These are phyloP conservation scores for Acrossocheilus fasciatus DNA, from an alignment of 2,797 vertebrate genomes.

Conservation along the genomic window DNA sequence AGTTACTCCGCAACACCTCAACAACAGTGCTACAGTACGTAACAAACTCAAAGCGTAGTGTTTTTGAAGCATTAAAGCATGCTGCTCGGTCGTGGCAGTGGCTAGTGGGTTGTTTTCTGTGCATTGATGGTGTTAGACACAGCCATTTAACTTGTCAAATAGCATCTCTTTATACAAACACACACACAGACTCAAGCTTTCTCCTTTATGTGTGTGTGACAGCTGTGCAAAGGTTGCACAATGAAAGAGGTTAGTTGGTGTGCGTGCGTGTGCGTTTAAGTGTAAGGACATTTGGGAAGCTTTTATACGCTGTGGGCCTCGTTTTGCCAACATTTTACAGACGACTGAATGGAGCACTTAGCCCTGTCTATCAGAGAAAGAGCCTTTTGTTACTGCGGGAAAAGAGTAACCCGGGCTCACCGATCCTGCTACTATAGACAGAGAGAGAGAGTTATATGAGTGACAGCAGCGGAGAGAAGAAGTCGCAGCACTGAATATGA, in stretches of 20 bases:
- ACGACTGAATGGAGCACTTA: conserved; percentile 79
- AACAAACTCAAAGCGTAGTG: not conserved
- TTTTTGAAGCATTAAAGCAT: not conserved
- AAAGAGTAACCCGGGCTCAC: conserved; percentile 81
- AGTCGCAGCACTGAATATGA: not conserved
- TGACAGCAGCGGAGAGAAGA: conserved; percentile 16
- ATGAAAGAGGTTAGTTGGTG: conserved; percentile 33
- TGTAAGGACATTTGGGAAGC: conserved; percentile 36
- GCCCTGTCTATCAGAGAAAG: conserved; percentile 70
- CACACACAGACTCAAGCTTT: conserved; percentile 48
- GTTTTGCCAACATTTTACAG: conserved; percentile 78
- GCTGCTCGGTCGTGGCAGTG: not conserved
- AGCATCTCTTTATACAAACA: conserved; percentile 44
- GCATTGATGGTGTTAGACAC: conserved; percentile 51
- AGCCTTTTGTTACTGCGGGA: conserved; percentile 76
- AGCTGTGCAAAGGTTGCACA: conserved; percentile 46
- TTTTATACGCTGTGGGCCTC: conserved; percentile 65
- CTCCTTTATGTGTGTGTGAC: conserved; percentile 40
- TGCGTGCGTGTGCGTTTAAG: conserved; percentile 37
- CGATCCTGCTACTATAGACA: conserved; percentile 65
- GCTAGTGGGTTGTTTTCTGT: conserved; percentile 30
- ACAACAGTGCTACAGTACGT: not conserved
- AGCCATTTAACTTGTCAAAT: conserved; percentile 62
- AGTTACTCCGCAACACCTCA: not conserved
- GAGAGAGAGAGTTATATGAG: conserved; percentile 24